Evolutionary conservation across 1,140 invertebrate genomes (phyloP), one percentile per base, ranked within the genome.

Genomic region (Pteromalus puparum): DNA sequence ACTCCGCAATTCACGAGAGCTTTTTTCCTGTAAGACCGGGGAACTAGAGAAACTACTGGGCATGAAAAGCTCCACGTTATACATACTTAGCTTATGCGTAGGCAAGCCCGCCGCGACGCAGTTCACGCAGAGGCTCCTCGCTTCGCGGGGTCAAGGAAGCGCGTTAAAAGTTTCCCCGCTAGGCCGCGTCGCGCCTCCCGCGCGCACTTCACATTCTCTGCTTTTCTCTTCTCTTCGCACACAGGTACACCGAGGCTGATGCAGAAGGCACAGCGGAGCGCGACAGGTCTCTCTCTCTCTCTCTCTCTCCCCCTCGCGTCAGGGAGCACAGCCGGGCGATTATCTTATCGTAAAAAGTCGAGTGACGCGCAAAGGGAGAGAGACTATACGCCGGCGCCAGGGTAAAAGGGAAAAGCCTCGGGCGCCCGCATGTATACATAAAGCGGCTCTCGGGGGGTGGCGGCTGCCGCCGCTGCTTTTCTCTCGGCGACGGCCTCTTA

Each of bases 271-370:
- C 18, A 61, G 6, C 6, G 6, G 21, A 7, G 53, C 15, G 21
- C 53, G 18, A 18, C 21, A n/a, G 53, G 1, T 65, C 48, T 75
- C 80, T 74, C 80, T 21, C 10, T 38, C 48, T 48, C 30, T 24
- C 13, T 34, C 30, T 2, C 30, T 2, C 80, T 21, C 10, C 42
- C 48, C 72, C 30, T 24, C 6, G 72, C 70, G 30, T 68, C 72
- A 21, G 53, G 72, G 46, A 82, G 38, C 73, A 72, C 70, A 82
- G 72, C 53, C 74, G 5, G 26, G 61, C 73, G 81, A 82, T 82
- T 82, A 82, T 82, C 81, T 76, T 82, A 82, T 82, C 81, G 73
- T 68, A 76, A 82, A 82, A 82, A 82, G 61, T 72, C 42, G 26
- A 46, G 46, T 12, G 80, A 78, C 26, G 13, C 28, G 53, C 10